Base-by-base conservation (phyloP, 2,113 vertebrate genomes). In the Gorsachius goisagi region DNA sequence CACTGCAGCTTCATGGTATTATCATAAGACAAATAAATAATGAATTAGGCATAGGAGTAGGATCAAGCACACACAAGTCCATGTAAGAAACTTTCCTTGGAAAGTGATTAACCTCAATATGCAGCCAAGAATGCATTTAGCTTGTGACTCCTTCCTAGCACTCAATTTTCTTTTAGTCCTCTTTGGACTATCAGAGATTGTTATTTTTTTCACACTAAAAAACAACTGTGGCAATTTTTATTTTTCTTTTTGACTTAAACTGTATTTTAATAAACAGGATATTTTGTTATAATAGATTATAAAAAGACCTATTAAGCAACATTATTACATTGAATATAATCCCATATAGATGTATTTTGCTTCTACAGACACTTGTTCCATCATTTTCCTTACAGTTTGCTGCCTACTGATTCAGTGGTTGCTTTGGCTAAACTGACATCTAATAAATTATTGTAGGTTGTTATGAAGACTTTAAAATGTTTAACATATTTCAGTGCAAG, bases 141-240 rank as follows among this genome's bases (percentile, higher is more conserved):
- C 4, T 33, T 9, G 4, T 45, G 8, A 10, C 7, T 44, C 37
- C 13, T 67, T 83, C 59, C 33, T 60, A n/a, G 19, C 7, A 14
- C 28, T 41, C 13, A 17, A 5, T 63, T 72, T 67, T 19, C 20
- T 64, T 32, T 5, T 20, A 52, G 14, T 4, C 27, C 22, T 72
- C 26, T 79, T 39, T 1, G 1, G 22, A 33, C 32, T 50, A 33
- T 23, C 45, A 63, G 16, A 18, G 20, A 3, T 18, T n/a, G 8
- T 16, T 33, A 5, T 24, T 30, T 56, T 52, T 35, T 69, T n/a
- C 17, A 35, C 11, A 0, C 0, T 20, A 32, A 56, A 22, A 71
- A 66, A n/a, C 4, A 68, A 15, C 2, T 8, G 6, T 76, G 37
- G 6, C 12, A 60, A 12, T 27, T 9, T 30, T 32, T 80, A 35